Evolutionary conservation across 2,888 invertebrate species (phyloP).

Genomic region (Eilema sororculum): DNA sequence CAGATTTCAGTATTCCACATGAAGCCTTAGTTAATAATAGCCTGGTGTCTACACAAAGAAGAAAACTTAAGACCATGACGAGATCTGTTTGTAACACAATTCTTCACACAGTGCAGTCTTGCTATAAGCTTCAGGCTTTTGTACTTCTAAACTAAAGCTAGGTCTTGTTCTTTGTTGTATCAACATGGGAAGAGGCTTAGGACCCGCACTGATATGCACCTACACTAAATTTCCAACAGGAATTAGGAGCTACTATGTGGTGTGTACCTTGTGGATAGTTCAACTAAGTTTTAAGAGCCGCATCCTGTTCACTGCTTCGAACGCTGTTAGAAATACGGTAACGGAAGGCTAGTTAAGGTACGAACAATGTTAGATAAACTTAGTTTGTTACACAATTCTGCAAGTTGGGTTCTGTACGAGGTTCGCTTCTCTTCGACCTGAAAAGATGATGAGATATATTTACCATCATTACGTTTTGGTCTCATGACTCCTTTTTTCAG

Average conservation of each 20-base stretch:
- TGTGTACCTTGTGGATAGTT: neutral
- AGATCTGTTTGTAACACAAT: neutral
- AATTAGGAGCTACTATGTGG: neutral
- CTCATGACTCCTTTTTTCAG: too few relatives aligned
- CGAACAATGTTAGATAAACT: neutral
- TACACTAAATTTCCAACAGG: slow-evolving; percentile 6
- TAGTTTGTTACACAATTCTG: neutral
- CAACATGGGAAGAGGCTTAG: neutral
- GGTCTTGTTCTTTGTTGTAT: neutral
- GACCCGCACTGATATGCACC: neutral
- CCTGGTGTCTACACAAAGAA: too few relatives aligned
- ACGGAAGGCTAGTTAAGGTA: neutral
- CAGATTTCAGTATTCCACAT: too few relatives aligned
- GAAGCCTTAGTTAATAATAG: too few relatives aligned
- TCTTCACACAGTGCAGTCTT: neutral
- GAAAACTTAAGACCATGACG: too few relatives aligned
- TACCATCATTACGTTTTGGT: too few relatives aligned
- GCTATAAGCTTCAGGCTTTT: too few relatives aligned
- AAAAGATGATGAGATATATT: too few relatives aligned
- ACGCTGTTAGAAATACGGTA: neutral
- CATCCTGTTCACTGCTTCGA: neutral
- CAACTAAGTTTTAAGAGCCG: slow-evolving; percentile 6
- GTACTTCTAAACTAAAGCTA: neutral
- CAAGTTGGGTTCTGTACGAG: neutral
- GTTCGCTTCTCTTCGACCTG: too few relatives aligned